phyloP scores from a whole-genome alignment of 2,113 vertebrate species.

The Dinomys branickii region DNA sequence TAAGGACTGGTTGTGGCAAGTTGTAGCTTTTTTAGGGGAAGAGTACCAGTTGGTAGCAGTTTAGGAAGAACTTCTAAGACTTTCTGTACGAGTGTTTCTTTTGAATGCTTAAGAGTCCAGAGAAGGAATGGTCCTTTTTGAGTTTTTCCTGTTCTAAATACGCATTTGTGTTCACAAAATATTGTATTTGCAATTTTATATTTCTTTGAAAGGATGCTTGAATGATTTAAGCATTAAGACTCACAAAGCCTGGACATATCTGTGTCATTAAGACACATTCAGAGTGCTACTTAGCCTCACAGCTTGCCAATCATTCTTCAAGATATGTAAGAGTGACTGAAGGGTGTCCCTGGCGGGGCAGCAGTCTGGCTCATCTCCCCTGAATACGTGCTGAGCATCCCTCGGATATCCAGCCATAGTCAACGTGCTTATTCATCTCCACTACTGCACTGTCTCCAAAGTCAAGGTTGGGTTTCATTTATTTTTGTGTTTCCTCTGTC shows the following conservation, averaged over 20 bases:
- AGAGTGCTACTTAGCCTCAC: background rate
- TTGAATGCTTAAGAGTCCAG: background rate
- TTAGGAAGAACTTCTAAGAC: background rate
- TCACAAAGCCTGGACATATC: background rate
- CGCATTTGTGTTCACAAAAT: background rate
- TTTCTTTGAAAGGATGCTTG: background rate
- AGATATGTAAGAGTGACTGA: fast-evolving
- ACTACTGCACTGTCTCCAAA: background rate
- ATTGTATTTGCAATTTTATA: background rate
- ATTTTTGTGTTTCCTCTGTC: background rate
- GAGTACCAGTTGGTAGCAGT: background rate
- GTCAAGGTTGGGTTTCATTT: background rate
- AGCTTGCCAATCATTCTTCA: background rate
- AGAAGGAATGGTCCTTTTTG: background rate
- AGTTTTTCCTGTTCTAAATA: slow-evolving; percentile 36
- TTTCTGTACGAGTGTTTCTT: background rate
- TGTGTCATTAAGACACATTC: background rate
- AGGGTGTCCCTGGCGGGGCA: background rate
- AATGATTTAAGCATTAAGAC: background rate
- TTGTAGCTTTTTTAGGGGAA: background rate
- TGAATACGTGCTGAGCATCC: no score
- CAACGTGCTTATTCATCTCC: no score
- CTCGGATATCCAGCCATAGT: background rate
- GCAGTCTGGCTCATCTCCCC: no score
- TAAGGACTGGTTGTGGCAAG: background rate